These are phyloP conservation scores for Ochotona princeps DNA, from an alignment of 2,113 vertebrate species.

Conservation along the genomic window DNA sequence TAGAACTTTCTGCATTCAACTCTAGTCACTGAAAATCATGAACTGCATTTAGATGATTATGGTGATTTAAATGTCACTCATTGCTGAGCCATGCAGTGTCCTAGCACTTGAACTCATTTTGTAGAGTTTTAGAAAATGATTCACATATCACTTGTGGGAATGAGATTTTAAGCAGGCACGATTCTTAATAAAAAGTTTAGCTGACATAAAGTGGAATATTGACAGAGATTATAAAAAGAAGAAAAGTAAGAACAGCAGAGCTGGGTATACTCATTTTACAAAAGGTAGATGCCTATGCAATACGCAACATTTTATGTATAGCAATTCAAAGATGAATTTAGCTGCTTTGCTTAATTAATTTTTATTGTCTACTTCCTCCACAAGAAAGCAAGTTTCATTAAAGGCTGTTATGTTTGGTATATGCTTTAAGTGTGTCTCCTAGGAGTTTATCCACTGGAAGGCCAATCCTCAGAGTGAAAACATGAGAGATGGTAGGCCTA, in stretches of 20 bases:
- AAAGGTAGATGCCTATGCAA: conserved; percentile 12
- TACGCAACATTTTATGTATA: not conserved
- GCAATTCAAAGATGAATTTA: conserved; percentile 15
- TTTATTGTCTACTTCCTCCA: conserved; percentile 1
- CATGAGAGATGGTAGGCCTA: no score
- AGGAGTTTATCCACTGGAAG: no score
- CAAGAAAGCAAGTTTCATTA: conserved; percentile 28
- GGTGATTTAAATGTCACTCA: not conserved
- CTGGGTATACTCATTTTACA: not conserved
- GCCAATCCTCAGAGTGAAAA: no score
- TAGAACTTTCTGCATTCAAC: conserved; percentile 24
- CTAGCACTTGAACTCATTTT: not conserved
- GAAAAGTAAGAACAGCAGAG: not conserved
- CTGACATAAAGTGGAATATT: not conserved
- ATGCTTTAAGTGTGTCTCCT: no score
- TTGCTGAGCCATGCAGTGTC: not conserved
- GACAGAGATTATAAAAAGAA: not conserved
- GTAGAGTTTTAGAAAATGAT: conserved; percentile 38
- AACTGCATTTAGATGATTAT: conserved; percentile 45
- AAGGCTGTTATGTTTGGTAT: not conserved
- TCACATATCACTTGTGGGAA: not conserved
- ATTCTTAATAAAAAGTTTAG: conserved; percentile 23
- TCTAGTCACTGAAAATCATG: not conserved
- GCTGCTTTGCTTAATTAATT: not conserved
- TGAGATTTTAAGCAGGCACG: conserved; percentile 31